These are phyloP conservation scores for Chelmon rostratus DNA, from an alignment of 2,797 vertebrate species.

Conservation along the genomic window DNA sequence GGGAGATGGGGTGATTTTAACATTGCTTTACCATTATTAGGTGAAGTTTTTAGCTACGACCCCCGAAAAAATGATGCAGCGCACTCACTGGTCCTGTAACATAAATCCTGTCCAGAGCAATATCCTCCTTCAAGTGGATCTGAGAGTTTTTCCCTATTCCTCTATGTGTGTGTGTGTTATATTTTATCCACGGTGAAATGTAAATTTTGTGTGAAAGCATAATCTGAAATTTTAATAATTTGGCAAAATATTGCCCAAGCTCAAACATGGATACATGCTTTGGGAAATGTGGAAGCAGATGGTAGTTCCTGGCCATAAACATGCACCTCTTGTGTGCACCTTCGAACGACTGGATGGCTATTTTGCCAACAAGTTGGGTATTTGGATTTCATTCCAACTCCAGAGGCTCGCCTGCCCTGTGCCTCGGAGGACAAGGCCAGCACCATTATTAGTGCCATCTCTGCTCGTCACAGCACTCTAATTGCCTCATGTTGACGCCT, in stretches of 20 bases:
- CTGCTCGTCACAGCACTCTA: background rate
- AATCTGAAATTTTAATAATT: too few species aligned
- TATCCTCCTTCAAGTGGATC: too few species aligned
- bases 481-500: background rate
- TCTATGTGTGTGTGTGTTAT: too few species aligned
- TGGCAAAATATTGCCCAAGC: background rate
- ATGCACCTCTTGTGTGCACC: background rate
- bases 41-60: too few species aligned
- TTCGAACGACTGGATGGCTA: background rate
- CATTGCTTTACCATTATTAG: too few species aligned
- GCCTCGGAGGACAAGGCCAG: background rate
- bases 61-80: too few species aligned
- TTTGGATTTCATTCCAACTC: background rate
- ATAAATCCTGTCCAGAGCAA: too few species aligned
- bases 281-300: background rate
- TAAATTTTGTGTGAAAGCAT: too few species aligned
- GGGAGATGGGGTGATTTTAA: too few species aligned
- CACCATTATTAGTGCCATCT: conserved; percentile 10
- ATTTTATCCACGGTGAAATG: too few species aligned
- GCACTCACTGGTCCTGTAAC: too few species aligned
- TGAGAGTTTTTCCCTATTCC: too few species aligned
- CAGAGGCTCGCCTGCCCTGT: background rate
- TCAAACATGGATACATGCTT: background rate
- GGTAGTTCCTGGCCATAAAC: background rate
- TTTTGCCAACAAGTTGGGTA: background rate